Percentiles rank a stretch among this genome's conserved stretches.
phyloP scores from a whole-genome alignment of 2,113 vertebrate species.

The Panurus biarmicus region DNA sequence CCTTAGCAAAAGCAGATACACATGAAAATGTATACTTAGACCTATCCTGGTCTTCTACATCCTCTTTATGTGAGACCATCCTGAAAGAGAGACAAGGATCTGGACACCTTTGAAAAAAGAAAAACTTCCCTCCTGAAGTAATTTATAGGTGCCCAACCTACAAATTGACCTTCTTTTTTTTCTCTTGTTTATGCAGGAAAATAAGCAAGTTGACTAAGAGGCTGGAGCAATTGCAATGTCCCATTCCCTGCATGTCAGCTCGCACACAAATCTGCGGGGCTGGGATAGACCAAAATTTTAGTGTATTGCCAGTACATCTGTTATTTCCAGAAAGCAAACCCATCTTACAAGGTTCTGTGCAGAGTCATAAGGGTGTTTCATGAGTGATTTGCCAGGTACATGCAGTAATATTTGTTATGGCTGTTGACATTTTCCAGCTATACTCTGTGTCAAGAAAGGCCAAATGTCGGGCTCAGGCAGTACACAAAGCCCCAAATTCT shows the following conservation, averaged over 20 bases:
- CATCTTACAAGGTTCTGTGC: background rate
- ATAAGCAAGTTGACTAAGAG: background rate
- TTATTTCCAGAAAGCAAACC: conserved; percentile 12
- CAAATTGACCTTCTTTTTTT: background rate
- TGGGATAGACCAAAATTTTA: background rate
- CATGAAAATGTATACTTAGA: background rate
- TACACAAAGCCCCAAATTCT: background rate
- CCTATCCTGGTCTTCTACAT: background rate
- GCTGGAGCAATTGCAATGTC: background rate
- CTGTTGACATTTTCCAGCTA: conserved; percentile 14
- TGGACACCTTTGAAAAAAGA: background rate
- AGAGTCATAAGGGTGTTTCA: conserved; percentile 4
- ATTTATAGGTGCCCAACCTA: background rate
- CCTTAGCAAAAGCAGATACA: background rate
- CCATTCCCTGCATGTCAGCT: background rate
- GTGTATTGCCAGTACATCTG: background rate
- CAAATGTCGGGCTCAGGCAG: background rate
- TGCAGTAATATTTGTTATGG: conserved; percentile 17
- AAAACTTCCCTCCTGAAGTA: background rate
- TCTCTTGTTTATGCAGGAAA: background rate
- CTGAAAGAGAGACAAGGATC: background rate
- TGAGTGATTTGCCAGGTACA: conserved; percentile 30
- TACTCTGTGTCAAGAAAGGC: background rate
- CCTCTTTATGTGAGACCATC: background rate
- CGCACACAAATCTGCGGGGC: background rate